Evolutionary conservation across 2,888 invertebrate genomes (phyloP).

Genomic region (Rhagonycha lutea): DNA sequence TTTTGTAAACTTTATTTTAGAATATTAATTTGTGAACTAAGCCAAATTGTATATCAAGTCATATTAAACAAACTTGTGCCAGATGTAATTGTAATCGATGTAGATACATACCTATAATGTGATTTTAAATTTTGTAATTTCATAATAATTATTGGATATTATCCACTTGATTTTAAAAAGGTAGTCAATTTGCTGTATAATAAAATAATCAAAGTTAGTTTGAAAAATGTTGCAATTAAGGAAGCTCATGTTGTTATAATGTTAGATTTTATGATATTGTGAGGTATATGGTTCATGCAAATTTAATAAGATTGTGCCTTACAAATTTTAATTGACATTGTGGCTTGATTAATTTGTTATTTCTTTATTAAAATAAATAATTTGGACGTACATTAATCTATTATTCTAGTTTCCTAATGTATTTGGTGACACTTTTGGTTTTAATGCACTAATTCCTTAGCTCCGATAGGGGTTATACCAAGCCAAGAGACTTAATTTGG

Average conservation of each 20-base stretch:
- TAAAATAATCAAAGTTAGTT: neutral
- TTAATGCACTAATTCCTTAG: no score
- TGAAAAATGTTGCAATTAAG: neutral
- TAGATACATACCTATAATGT: neutral
- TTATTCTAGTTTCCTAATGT: neutral
- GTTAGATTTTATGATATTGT: neutral
- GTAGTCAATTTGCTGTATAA: neutral
- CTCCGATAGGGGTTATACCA: no score
- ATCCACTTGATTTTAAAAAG: neutral
- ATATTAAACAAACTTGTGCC: neutral
- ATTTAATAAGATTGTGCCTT: slow-evolving; percentile 21
- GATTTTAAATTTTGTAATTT: neutral
- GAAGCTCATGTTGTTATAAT: neutral
- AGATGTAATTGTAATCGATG: neutral
- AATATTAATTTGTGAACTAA: neutral
- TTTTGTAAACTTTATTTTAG: neutral
- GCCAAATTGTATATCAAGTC: slow-evolving; percentile 1
- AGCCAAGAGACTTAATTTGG: no score
- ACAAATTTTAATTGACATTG: slow-evolving; percentile 17
- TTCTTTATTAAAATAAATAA: slow-evolving; percentile 24
- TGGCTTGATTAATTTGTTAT: slow-evolving; percentile 14
- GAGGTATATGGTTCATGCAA: neutral
- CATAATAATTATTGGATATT: neutral
- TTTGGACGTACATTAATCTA: slow-evolving; percentile 4
- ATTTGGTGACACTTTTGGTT: no score